phyloP scores from a whole-genome alignment of 2,797 vertebrate genomes.

The Liasis olivaceus region DNA sequence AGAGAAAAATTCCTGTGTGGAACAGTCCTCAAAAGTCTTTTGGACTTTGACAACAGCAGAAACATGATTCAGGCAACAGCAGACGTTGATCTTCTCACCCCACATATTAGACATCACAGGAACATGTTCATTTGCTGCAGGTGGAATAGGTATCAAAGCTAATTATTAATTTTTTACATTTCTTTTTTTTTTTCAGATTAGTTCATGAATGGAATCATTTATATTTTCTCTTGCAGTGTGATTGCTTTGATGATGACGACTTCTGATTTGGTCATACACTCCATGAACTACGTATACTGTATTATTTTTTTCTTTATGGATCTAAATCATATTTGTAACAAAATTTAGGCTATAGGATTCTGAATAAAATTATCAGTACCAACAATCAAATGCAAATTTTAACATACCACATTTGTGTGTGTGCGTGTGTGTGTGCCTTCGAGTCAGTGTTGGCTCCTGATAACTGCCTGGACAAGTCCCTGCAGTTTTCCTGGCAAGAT shows the following conservation, averaged over 20 bases:
- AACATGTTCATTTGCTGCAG: neutral
- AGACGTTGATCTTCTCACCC: neutral
- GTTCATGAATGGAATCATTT: neutral
- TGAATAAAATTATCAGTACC: neutral
- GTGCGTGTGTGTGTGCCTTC: too few relatives aligned
- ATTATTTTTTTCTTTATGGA: neutral
- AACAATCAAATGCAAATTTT: neutral
- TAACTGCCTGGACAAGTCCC: too few relatives aligned
- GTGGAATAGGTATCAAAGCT: neutral
- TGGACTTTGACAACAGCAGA: neutral
- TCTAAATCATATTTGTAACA: neutral
- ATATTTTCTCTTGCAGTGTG: slow-evolving; percentile 2
- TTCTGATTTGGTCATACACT: neutral
- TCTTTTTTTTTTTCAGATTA: slow-evolving; percentile 3
- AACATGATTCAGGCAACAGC: neutral
- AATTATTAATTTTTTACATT: neutral
- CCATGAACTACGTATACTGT: neutral
- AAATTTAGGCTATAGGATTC: neutral
- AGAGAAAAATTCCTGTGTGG: neutral
- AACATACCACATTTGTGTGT: neutral
- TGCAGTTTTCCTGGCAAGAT: neutral
- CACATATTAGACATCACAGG: neutral
- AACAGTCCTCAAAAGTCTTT: neutral
- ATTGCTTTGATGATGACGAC: neutral
- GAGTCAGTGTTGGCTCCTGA: too few relatives aligned